Base-by-base conservation (phyloP, 2,888 invertebrate genomes). In the Helobdella robusta region DNA sequence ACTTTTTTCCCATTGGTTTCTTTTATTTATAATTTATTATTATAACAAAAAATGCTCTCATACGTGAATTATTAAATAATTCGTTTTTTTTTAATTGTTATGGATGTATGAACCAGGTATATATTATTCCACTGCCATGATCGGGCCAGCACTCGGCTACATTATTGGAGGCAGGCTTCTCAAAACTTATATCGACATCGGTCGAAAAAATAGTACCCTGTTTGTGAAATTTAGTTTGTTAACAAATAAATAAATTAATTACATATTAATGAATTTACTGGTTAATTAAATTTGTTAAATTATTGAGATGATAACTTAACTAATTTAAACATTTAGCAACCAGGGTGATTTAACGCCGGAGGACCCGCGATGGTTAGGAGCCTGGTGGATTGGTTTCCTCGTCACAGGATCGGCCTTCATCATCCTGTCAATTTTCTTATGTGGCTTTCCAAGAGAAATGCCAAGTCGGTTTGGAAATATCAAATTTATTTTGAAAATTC, bases 361-460 rank as follows among this genome's bases (percentile, higher is more conserved):
- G 32, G 74, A 73, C 70, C 74, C 76, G 0, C 71, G 73, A 79
- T 94, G 92, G 91, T 88, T 94, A 59, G 93, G 94, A 60, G 94
- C 94, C 54, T 95, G 94, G 94, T 95, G 94, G 94, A 83, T 95
- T 67, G 92, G 89, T 84, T 82, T 86, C 83, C 83, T 81, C 11
- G 72, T 92, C 74, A 90, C 92, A 74, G 88, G 91, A 1, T 85
- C 86, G 1, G 83, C 91, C 73, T 85, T 93, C 75, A 84, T 91
- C 78, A 73, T 92, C 66, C 86, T 91, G 65, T 88, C 91, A 0
- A 80, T 88, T 63, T 86, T 89, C 64, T 90, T 95, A 89, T 90
- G 91, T 81, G 88, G 88, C 71, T 93, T 93, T 80, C 92, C 92
- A 67, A 85, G 86, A 72, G 84, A 85, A 20, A 77, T 90, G 64